Evolutionary conservation across 2,113 vertebrate genomes (phyloP).

Genomic region (Ellobius talpinus): DNA sequence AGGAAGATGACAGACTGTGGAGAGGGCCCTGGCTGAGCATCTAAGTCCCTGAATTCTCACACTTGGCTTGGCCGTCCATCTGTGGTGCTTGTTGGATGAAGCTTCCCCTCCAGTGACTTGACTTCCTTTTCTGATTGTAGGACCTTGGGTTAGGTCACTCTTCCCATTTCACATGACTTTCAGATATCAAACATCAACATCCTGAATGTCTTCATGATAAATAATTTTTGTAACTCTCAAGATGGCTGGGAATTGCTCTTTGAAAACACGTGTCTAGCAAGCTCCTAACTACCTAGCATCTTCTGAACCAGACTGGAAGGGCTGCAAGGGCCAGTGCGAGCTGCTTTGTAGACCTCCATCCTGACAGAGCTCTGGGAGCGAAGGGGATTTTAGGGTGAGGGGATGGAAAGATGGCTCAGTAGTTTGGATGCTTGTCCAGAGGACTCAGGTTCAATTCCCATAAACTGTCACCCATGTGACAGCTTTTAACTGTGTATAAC

Average conservation of each 20-base stretch:
- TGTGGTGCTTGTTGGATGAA: not conserved
- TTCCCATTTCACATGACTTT: slow-evolving; percentile 1
- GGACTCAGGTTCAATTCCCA: not conserved
- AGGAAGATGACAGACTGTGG: not conserved
- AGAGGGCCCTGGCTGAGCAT: not conserved
- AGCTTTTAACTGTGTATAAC: not conserved
- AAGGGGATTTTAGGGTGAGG: not conserved
- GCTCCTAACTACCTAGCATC: not conserved
- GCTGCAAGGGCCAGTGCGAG: not conserved
- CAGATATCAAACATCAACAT: slow-evolving; percentile 7
- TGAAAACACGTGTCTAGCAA: slow-evolving; percentile 37
- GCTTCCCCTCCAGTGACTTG: not conserved
- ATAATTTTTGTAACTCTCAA: not conserved
- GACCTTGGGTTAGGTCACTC: not conserved
- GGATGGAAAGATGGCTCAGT: not conserved
- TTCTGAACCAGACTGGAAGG: not conserved
- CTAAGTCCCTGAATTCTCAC: not conserved
- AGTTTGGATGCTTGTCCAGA: not conserved
- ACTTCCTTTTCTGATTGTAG: not conserved
- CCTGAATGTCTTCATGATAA: slow-evolving; percentile 37
- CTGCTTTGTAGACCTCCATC: not conserved
- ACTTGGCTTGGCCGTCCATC: not conserved
- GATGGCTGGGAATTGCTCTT: not conserved
- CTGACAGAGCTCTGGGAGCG: not conserved
- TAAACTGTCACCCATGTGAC: not conserved